These are phyloP conservation scores for Melikaiella ostensackeni DNA, from an alignment of 2,888 invertebrate genomes.

Conservation along the genomic window DNA sequence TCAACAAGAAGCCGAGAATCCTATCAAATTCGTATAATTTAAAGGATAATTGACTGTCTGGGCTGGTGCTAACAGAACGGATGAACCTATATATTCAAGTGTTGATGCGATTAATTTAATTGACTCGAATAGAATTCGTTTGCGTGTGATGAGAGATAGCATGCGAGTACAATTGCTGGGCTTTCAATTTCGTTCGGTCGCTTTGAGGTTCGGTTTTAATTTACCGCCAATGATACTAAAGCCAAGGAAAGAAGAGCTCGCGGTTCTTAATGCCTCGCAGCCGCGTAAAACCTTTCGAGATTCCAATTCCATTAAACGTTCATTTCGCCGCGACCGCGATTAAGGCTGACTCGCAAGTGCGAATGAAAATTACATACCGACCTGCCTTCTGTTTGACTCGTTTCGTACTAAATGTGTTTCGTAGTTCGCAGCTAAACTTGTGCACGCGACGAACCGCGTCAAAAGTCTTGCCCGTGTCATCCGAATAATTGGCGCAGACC, in stretches of 20 bases:
- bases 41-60: slow-evolving; percentile 1
- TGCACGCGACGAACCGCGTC: slow-evolving; percentile 45
- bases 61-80: neutral
- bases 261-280: slow-evolving; percentile 52
- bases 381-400: neutral
- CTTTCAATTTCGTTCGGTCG: slow-evolving; percentile 65
- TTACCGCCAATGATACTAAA: slow-evolving; percentile 70
- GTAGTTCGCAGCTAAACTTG: slow-evolving; percentile 27
- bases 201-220: slow-evolving; percentile 67
- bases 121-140: slow-evolving; percentile 60
- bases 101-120: slow-evolving; percentile 57
- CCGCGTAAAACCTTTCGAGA: slow-evolving; percentile 56
- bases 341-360: slow-evolving; percentile 56
- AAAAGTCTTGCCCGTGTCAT: slow-evolving; percentile 43
- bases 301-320: slow-evolving; percentile 66
- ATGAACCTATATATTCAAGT: neutral
- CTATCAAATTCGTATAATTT: neutral
- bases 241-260: slow-evolving; percentile 57
- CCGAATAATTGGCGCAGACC: slow-evolving; percentile 46
- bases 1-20: neutral
- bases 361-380: slow-evolving; percentile 60
- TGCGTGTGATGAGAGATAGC: slow-evolving; percentile 49
- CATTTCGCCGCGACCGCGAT: slow-evolving; percentile 55
- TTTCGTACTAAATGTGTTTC: slow-evolving; percentile 42
- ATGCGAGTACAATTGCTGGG: slow-evolving; percentile 51